phyloP scores from a whole-genome alignment of 2,797 vertebrate species.

The Mus caroli region DNA sequence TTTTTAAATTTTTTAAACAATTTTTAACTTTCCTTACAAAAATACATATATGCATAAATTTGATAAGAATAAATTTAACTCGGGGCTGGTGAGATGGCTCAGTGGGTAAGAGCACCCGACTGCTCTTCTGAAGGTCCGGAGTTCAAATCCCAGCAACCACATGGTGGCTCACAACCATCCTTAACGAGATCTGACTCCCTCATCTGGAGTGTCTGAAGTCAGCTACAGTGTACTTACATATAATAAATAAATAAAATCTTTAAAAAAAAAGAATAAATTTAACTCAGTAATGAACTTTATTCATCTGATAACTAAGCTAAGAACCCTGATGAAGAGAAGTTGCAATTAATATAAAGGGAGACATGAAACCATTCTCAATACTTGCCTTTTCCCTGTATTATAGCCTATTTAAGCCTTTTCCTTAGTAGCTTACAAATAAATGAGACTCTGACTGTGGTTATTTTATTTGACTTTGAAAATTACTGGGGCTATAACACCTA shows the following conservation, averaged over 20 bases:
- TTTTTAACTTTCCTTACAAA: constrained; percentile 9
- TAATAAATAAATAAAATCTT: too few species aligned
- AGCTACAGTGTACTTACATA: too few species aligned
- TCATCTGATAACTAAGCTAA: neutral
- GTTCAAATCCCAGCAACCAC: too few species aligned
- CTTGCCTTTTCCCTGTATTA: neutral
- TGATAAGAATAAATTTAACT: constrained; percentile 25
- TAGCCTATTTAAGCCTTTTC: neutral
- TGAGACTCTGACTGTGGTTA: neutral
- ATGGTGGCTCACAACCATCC: too few species aligned
- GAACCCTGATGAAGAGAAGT: neutral
- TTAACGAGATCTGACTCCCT: too few species aligned
- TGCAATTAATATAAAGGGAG: neutral
- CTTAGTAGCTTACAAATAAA: neutral
- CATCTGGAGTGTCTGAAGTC: too few species aligned
- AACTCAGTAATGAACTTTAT: neutral
- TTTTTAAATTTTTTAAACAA: neutral
- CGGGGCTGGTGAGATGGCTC: too few species aligned
- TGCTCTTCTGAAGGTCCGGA: too few species aligned
- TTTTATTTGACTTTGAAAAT: neutral
- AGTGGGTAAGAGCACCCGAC: too few species aligned
- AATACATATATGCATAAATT: neutral
- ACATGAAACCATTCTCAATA: neutral
- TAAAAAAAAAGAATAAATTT: constrained; percentile 1
- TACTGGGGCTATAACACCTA: neutral